Evolutionary conservation across 2,888 invertebrate genomes (phyloP), one percentile per base, ranked within the genome.

Genomic region (Mamestra brassicae): DNA sequence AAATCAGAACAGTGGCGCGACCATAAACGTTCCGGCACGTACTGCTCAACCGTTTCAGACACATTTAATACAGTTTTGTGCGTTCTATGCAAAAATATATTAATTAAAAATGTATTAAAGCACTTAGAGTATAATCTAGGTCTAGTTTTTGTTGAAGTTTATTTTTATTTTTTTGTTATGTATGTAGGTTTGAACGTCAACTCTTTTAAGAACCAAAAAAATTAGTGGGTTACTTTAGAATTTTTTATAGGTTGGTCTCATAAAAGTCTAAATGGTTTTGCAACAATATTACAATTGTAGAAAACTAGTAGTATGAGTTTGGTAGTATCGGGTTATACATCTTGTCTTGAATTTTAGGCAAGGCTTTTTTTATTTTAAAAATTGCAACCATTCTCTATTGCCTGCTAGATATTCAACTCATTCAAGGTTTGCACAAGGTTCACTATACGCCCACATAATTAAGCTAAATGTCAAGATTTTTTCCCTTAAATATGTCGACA

Each of bases 11-110:
- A 86, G 82, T 87, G 87, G 83, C 78, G 86, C 78, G 87, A 88
- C 89, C 90, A 88, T 90, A 86, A 87, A 86, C 93, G 89, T 90
- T 89, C 92, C 92, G 90, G 88, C 94, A 93, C 94, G 94, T 93
- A 89, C 90, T 81, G 81, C 80, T 84, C 80, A 72, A 77, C 82
- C 86, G 73, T 85, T 85, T 89, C 85, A 85, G 85, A 85, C 83
- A 80, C 78, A 74, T 74, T 85, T 78, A 80, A 72, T 71, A 74
- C 74, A 65, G 64, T 83, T 66, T 76, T 75, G 70, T 78, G 69
- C 74, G 67, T 75, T 65, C 34, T 77, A 50, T 71, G 80, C 52
- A 58, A 72, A 76, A 66, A 80, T 74, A 62, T 75, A 79, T 76
- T 86, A 68, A 84, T 77, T 78, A 80, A 60, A 71, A 75, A 71